Conservation (phyloP, 1,140 invertebrate species). For the Diachasmimorpha longicaudata region DNA sequence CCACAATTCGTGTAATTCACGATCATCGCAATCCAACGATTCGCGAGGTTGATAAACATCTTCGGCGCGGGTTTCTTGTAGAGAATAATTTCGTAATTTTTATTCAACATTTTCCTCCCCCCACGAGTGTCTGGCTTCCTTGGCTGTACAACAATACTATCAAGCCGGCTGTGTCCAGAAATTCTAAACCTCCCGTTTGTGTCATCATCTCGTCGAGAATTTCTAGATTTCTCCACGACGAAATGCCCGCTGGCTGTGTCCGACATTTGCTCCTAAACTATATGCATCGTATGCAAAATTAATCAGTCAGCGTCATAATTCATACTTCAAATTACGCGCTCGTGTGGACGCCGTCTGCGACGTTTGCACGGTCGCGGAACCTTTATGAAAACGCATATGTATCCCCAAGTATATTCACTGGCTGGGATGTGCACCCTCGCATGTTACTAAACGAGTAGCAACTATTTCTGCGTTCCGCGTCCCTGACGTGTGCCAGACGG, state of each 20-base stretch:
- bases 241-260: neutral
- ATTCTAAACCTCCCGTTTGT: neutral
- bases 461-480: conserved; percentile 42
- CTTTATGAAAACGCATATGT: conserved; percentile 6
- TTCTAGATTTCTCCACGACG: neutral
- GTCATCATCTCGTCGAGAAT: conserved; percentile 16
- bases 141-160: no score
- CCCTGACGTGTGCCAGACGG: conserved; percentile 12
- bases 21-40: no score
- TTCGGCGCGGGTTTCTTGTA: no score
- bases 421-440: neutral
- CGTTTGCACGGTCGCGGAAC: neutral
- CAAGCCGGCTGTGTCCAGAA: no score
- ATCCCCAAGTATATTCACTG: neutral
- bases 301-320: conserved; percentile 31
- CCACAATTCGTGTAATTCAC: no score
- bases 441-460: conserved; percentile 27
- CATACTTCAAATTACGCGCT: conserved; percentile 29
- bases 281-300: conserved; percentile 25
- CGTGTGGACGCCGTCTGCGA: neutral
- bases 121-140: no score
- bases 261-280: neutral
- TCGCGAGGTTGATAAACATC: no score
- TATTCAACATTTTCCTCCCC: no score
- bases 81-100: no score